Conservation (phyloP, 2,888 invertebrate genomes). For the Hydraecia micacea region DNA sequence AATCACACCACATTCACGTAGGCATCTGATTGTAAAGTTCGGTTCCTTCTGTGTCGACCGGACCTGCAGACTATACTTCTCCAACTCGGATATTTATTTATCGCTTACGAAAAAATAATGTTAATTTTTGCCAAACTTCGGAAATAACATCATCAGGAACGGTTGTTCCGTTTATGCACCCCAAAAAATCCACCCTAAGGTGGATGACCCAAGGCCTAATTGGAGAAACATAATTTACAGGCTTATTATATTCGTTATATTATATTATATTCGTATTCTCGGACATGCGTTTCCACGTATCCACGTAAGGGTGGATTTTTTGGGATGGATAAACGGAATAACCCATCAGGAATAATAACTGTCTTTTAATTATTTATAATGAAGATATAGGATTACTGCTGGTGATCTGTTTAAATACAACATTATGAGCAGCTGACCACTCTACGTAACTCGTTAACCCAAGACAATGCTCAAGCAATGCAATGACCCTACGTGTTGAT, state of each 20-base stretch:
- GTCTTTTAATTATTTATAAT: not conserved
- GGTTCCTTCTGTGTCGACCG: not conserved
- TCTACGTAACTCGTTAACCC: too few relatives aligned
- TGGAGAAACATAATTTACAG: not conserved
- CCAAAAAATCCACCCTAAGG: not conserved
- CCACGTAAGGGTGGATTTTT: too few relatives aligned
- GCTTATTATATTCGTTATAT: too few relatives aligned
- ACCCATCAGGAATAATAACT: not conserved
- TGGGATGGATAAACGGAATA: not conserved
- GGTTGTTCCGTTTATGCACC: not conserved
- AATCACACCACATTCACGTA: not conserved
- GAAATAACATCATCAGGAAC: too few relatives aligned
- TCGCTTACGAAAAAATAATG: not conserved
- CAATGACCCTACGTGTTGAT: not conserved
- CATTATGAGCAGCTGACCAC: too few relatives aligned
- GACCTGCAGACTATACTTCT: not conserved
- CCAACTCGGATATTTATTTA: not conserved
- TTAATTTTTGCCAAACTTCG: not conserved
- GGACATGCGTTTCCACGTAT: too few relatives aligned
- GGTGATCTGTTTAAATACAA: not conserved
- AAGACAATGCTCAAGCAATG: not conserved
- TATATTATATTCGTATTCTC: too few relatives aligned
- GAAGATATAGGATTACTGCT: not conserved
- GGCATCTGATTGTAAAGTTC: not conserved
- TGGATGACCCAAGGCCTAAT: not conserved